phyloP scores from a whole-genome alignment of 2,113 vertebrate species.

The Xiphophorus hellerii region DNA sequence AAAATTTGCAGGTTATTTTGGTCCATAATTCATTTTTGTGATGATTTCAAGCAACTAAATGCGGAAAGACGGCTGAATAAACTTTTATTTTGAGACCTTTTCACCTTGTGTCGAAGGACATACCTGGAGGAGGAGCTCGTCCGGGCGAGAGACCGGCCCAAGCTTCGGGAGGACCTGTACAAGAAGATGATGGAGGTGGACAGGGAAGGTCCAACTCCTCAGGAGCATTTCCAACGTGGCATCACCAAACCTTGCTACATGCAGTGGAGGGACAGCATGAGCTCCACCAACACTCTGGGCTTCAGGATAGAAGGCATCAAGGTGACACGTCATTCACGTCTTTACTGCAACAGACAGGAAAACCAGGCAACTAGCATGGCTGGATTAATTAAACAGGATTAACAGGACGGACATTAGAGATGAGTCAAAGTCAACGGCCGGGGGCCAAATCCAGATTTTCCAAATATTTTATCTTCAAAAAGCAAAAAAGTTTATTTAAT shows the following conservation, averaged over 20 bases:
- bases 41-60: too few species aligned
- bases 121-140: slow-evolving; percentile 96
- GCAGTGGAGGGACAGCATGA: slow-evolving; percentile 98
- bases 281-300: slow-evolving; percentile 93
- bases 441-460: too few species aligned
- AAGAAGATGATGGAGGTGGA: slow-evolving; percentile 98
- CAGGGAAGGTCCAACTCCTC: slow-evolving; percentile 85
- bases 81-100: background rate
- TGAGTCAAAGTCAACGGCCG: too few species aligned
- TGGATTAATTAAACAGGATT: background rate
- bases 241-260: slow-evolving; percentile 98
- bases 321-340: slow-evolving; percentile 71
- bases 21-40: background rate
- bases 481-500: too few species aligned
- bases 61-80: background rate
- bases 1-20: too few species aligned
- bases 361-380: background rate
- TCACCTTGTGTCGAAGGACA: slow-evolving; percentile 80
- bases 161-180: slow-evolving; percentile 94
- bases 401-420: too few species aligned
- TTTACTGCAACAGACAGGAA: background rate
- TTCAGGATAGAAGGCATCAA: slow-evolving; percentile 98
- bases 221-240: slow-evolving; percentile 87
- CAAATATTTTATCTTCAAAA: too few species aligned
- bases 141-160: slow-evolving; percentile 91